A percentile compares a stretch with the other conserved stretches of the same genome.
Conservation (phyloP, 2,113 vertebrate species). For the Paratilapia polleni region DNA sequence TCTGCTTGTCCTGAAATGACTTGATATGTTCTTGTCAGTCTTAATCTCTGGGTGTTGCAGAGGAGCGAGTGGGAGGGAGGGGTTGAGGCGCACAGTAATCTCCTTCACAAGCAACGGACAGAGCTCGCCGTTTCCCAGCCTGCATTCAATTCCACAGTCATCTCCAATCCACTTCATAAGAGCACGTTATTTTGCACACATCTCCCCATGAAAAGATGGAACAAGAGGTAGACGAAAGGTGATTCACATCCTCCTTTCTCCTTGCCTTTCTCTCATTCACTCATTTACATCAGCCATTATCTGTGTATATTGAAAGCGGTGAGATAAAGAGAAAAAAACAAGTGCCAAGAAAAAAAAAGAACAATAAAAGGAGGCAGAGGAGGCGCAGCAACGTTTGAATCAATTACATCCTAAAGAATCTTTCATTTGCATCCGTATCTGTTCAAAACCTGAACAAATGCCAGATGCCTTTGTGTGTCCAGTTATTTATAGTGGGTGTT, state of each 20-base stretch:
- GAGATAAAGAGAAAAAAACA: constrained; percentile 75
- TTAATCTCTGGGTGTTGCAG: constrained; percentile 68
- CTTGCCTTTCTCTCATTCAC: constrained; percentile 56
- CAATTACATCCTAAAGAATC: constrained; percentile 85
- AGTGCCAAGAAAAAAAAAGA: constrained; percentile 51
- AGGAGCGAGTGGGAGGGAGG: constrained; percentile 14
- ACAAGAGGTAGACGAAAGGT: constrained; percentile 69
- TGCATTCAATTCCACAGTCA: constrained; percentile 46
- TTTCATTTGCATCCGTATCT: constrained; percentile 86
- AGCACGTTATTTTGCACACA: constrained; percentile 42
- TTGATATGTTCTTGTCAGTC: constrained; percentile 74
- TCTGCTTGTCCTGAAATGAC: constrained; percentile 67
- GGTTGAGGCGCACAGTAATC: constrained; percentile 49
- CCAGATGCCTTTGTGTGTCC: constrained; percentile 98
- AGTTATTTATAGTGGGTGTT: constrained; percentile 90
- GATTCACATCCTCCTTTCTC: constrained; percentile 52
- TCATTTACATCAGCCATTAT: constrained; percentile 81
- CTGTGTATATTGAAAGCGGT: constrained; percentile 75
- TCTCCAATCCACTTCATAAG: constrained; percentile 59
- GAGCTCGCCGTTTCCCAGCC: constrained; percentile 34
- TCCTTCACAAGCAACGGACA: constrained; percentile 50
- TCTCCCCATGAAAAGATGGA: constrained; percentile 62
- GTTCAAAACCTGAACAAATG: constrained; percentile 89
- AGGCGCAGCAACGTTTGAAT: constrained; percentile 79
- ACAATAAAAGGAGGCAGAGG: constrained; percentile 77